Evolutionary conservation across 2,888 invertebrate genomes (phyloP).

Genomic region (Phyllotreta cruciferae): DNA sequence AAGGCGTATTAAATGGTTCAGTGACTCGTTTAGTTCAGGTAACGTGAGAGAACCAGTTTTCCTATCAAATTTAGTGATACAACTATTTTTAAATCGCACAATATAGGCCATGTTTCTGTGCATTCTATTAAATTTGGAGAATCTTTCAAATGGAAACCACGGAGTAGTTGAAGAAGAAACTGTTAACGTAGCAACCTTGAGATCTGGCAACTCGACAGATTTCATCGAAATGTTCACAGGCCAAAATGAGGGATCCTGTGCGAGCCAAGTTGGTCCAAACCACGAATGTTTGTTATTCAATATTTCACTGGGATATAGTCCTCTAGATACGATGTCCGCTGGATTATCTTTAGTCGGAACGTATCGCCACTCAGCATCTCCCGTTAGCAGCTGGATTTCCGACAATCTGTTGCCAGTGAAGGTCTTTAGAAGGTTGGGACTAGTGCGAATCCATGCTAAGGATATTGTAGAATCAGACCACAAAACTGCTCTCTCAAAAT

Average conservation of each 20-base stretch:
- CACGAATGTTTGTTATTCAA: slow-evolving; percentile 16
- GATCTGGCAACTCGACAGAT: slow-evolving; percentile 10
- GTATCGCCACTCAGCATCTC: slow-evolving; percentile 20
- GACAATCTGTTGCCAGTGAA: slow-evolving; percentile 30
- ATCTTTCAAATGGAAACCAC: not conserved
- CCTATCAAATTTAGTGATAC: not conserved
- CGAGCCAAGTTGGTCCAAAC: slow-evolving; percentile 28
- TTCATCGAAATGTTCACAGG: not conserved
- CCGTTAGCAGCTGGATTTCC: slow-evolving; percentile 19
- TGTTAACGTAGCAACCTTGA: not conserved
- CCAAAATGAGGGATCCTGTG: slow-evolving; percentile 9
- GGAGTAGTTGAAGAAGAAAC: not conserved
- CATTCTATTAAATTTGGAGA: not conserved
- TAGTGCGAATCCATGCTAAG: slow-evolving; percentile 17
- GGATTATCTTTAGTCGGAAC: slow-evolving; percentile 13
- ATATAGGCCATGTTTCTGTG: not conserved
- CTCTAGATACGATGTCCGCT: slow-evolving; percentile 30
- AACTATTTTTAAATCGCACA: not conserved
- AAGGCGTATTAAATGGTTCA: not conserved
- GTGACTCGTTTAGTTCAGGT: not conserved
- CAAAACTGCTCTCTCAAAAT: not conserved
- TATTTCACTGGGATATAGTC: slow-evolving; percentile 18
- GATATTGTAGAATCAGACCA: slow-evolving; percentile 28
- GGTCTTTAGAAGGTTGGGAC: slow-evolving; percentile 10
- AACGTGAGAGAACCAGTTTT: not conserved